phyloP scores from a whole-genome alignment of 2,888 invertebrate species.

The Campoplex capitator region DNA sequence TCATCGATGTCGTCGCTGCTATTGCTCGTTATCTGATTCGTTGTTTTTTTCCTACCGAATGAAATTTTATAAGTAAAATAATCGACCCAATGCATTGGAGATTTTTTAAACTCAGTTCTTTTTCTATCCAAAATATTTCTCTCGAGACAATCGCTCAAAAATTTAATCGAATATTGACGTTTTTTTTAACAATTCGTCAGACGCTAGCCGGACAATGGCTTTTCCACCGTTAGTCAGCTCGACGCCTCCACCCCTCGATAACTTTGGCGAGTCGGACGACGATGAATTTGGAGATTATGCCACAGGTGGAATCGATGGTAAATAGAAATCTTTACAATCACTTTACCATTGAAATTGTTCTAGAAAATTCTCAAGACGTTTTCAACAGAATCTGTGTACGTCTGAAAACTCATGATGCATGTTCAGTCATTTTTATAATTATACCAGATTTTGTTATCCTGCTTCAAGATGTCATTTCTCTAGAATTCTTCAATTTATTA shows the following conservation, averaged over 20 bases:
- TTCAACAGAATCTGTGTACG: neutral
- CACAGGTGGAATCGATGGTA: constrained; percentile 82
- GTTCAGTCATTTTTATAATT: too few species aligned
- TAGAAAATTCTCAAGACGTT: neutral
- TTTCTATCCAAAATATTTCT: neutral
- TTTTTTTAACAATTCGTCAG: neutral
- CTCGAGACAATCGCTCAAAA: neutral
- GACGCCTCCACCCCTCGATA: constrained; percentile 89
- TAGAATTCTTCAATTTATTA: neutral
- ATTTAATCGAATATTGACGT: neutral
- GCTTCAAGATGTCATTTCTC: neutral
- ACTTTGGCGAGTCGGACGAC: constrained; percentile 86
- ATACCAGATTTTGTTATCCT: neutral
- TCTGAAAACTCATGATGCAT: neutral
- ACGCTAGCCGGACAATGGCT: constrained; percentile 84
- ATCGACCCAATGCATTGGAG: neutral
- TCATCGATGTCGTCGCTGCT: neutral
- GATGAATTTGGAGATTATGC: constrained; percentile 86
- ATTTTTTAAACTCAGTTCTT: neutral
- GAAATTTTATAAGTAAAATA: constrained; percentile 5
- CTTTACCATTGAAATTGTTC: neutral
- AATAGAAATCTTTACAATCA: neutral
- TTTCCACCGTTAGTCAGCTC: constrained; percentile 89
- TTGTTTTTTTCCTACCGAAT: neutral
- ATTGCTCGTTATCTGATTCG: neutral